These are phyloP conservation scores for Heterotis niloticus DNA, from an alignment of 2,113 vertebrate genomes.

Conservation along the genomic window DNA sequence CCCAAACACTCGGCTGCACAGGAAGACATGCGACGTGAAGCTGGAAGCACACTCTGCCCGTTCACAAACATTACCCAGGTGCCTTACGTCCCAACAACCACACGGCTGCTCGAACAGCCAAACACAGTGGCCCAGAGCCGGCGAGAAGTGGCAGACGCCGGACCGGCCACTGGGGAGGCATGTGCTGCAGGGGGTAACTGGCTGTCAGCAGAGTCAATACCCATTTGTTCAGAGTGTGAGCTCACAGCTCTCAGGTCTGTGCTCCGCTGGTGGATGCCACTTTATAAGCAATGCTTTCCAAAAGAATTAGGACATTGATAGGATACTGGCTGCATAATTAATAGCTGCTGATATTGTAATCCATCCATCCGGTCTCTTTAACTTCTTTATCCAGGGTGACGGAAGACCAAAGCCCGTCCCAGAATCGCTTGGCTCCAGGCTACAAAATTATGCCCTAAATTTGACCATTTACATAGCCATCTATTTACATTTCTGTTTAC, in stretches of 20 bases:
- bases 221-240: constrained; percentile 13
- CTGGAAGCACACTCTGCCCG: no score
- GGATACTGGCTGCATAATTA: background rate
- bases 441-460: background rate
- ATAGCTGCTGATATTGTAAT: constrained; percentile 2
- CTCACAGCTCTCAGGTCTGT: background rate
- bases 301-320: constrained; percentile 20
- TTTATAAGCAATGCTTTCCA: background rate
- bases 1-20: no score
- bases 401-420: background rate
- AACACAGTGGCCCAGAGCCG: background rate
- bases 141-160: background rate
- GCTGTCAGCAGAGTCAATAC: background rate
- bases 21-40: no score
- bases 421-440: background rate
- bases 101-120: background rate
- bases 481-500: background rate
- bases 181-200: background rate
- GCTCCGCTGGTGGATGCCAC: background rate
- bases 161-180: background rate
- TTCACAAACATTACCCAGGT: no score
- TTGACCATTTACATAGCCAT: background rate
- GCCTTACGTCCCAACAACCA: no score
- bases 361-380: no score
- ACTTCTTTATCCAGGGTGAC: no score